Conservation (phyloP, 2,888 invertebrate genomes). For the Danaus chrysippus region DNA sequence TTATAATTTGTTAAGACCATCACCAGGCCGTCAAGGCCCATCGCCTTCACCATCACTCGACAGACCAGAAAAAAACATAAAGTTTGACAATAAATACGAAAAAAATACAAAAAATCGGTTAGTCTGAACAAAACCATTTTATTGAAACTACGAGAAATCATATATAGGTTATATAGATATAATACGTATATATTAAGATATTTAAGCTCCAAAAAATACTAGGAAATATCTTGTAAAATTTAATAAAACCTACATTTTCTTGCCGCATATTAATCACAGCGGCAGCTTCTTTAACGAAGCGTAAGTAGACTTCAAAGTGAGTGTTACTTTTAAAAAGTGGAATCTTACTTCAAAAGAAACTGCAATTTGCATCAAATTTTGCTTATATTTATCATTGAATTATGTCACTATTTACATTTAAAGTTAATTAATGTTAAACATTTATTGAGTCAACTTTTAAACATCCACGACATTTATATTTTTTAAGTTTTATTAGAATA, state of each 20-base stretch:
- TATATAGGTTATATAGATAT: no score
- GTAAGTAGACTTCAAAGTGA: constrained; percentile 28
- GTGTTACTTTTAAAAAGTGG: constrained; percentile 36
- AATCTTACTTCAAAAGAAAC: constrained; percentile 11
- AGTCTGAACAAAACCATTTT: no score
- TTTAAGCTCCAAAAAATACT: neutral
- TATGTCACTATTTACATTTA: no score
- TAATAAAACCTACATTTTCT: constrained; percentile 6
- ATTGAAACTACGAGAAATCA: no score
- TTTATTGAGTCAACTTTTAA: no score
- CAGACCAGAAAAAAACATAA: neutral
- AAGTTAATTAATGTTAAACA: no score
- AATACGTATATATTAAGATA: no score
- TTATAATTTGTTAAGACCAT: constrained; percentile 6
- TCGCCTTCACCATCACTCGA: constrained; percentile 9
- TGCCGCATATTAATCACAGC: constrained; percentile 23
- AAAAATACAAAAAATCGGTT: no score
- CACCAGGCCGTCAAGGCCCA: constrained; percentile 1
- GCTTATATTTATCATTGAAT: no score
- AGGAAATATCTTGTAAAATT: neutral
- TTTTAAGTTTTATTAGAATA: no score
- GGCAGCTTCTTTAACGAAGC: constrained; percentile 18
- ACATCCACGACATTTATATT: no score
- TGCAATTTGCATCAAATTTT: neutral
- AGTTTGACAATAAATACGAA: no score